phyloP scores from a whole-genome alignment of 2,797 vertebrate genomes.

The Hippocampus kuda region DNA sequence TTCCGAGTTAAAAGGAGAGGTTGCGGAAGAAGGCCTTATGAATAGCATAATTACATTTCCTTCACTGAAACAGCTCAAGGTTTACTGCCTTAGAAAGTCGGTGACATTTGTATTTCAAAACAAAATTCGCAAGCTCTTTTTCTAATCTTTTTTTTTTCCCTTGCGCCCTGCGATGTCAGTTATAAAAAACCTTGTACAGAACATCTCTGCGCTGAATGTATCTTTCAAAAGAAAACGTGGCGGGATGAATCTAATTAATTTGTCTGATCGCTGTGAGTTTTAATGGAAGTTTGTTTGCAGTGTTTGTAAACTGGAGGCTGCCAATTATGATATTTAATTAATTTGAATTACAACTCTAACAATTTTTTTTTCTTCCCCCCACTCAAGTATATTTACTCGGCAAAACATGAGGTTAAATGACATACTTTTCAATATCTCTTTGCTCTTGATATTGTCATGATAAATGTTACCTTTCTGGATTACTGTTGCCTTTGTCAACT shows the following conservation, averaged over 20 bases:
- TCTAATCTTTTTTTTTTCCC: neutral
- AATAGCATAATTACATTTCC: slow-evolving; percentile 31
- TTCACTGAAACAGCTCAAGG: slow-evolving; percentile 51
- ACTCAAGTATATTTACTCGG: neutral
- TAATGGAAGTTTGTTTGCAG: neutral
- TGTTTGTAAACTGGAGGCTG: neutral
- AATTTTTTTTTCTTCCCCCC: neutral
- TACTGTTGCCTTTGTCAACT: neutral
- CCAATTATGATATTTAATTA: neutral
- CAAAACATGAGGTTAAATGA: neutral
- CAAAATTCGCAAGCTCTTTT: slow-evolving; percentile 20
- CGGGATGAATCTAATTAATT: slow-evolving; percentile 36
- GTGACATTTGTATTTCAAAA: slow-evolving; percentile 32
- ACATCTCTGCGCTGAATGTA: slow-evolving; percentile 22
- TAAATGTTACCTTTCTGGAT: neutral
- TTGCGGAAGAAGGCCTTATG: neutral
- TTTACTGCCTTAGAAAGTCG: slow-evolving; percentile 41
- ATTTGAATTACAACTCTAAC: neutral
- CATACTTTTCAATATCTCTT: neutral
- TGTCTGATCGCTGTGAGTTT: slow-evolving; percentile 12
- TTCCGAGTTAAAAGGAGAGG: slow-evolving; percentile 24
- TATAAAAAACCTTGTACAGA: slow-evolving; percentile 25
- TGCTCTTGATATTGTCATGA: neutral
- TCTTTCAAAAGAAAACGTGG: slow-evolving; percentile 26
- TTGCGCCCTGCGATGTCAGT: slow-evolving; percentile 36